Conservation (phyloP, 2,888 invertebrate genomes). For the Mythimna pallens region DNA sequence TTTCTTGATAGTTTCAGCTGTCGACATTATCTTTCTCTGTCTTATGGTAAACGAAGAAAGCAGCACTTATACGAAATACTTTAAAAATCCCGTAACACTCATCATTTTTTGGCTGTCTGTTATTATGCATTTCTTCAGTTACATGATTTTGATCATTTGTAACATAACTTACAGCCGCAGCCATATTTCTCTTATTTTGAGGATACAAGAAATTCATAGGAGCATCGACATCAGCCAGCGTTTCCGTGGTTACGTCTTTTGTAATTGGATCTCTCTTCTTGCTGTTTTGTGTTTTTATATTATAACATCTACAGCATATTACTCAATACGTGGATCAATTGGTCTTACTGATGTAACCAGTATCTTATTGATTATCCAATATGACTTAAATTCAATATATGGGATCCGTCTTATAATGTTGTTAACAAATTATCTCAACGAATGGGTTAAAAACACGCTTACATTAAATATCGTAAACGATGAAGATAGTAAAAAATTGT, state of each 20-base stretch:
- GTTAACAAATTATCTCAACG: background rate
- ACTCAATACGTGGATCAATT: background rate
- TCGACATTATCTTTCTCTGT: background rate
- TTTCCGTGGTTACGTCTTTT: background rate
- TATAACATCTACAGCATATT: background rate
- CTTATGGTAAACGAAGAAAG: background rate
- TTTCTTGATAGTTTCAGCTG: background rate
- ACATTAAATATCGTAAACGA: background rate
- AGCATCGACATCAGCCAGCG: background rate
- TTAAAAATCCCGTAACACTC: background rate
- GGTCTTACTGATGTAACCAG: background rate
- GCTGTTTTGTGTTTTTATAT: background rate
- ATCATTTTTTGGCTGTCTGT: background rate
- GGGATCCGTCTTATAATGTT: conserved; percentile 3
- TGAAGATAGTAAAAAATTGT: background rate
- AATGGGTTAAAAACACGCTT: background rate
- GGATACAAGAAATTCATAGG: conserved; percentile 18
- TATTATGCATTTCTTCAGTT: background rate
- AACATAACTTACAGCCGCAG: background rate
- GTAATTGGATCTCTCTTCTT: conserved; percentile 19
- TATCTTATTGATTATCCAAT: background rate
- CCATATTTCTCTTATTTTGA: background rate
- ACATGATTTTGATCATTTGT: background rate
- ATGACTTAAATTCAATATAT: conserved; percentile 14
- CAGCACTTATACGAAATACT: accelerated